A percentile compares a stretch with the other conserved stretches of the same genome.
Evolutionary conservation across 2,888 invertebrate genomes (phyloP).

Genomic region (Hanleya hanleyi): DNA sequence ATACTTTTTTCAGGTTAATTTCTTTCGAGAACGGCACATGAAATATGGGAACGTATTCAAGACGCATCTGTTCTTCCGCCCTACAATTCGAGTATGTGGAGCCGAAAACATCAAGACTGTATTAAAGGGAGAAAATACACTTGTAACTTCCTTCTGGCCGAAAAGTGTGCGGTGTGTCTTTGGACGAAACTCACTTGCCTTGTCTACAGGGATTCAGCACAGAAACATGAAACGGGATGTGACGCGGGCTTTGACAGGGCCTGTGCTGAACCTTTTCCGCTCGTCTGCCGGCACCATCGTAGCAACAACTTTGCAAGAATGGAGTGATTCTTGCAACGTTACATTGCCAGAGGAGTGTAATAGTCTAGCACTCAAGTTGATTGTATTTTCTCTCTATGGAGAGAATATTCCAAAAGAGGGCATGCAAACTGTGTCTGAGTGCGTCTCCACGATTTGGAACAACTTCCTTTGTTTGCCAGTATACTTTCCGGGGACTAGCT

Average conservation of each 20-base stretch:
- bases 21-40: background rate
- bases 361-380: background rate
- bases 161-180: conserved; percentile 57
- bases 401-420: background rate
- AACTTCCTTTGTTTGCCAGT: conserved; percentile 59
- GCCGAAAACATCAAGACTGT: conserved; percentile 58
- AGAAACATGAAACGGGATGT: conserved; percentile 49
- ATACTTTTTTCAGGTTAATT: background rate
- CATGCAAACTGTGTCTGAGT: background rate
- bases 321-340: conserved; percentile 48
- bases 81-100: conserved; percentile 66
- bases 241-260: conserved; percentile 53
- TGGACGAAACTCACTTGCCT: conserved; percentile 58
- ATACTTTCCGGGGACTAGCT: conserved; percentile 61
- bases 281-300: conserved; percentile 42
- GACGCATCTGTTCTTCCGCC: conserved; percentile 66
- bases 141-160: conserved; percentile 66
- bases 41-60: conserved; percentile 62
- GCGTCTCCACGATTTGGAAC: background rate
- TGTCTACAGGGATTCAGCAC: conserved; percentile 53
- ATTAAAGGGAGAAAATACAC: conserved; percentile 57
- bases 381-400: conserved; percentile 50
- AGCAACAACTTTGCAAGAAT: conserved; percentile 33
- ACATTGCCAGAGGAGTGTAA: conserved; percentile 31
- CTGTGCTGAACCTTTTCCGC: conserved; percentile 51